Base-by-base conservation (phyloP, 2,113 vertebrate species). In the Micromys minutus region DNA sequence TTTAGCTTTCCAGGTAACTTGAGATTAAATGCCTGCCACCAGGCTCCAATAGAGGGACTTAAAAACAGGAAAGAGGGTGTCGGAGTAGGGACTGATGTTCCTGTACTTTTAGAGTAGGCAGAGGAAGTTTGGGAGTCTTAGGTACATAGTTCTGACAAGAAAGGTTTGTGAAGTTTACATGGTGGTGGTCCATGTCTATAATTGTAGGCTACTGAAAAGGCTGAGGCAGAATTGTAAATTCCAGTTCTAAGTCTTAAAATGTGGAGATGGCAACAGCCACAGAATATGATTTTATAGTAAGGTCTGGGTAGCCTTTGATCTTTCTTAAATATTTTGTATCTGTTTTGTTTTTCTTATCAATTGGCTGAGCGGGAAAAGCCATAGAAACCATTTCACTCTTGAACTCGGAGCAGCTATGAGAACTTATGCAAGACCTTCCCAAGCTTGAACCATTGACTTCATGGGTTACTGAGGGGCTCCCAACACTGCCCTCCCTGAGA, bases 291-390 rank as follows among this genome's bases (percentile, higher is more conserved):
- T 34, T 29, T 84, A 31, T 83, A 61, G 57, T 63, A 45, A 42
- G 3, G 42, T 57, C 36, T 88, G 17, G 6, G n/a, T 74, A 24
- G 61, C 59, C 29, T 91, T 94, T 95, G 50, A 75, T 39, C 26
- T 63, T 26, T 36, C 83, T 93, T 34, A 93, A 7, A 22, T 87
- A 47, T 74, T 83, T 9, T 75, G 47, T 72, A 69, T 86, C 34
- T 29, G 42, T 94, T 67, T 45, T 94, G 42, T 63, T 91, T 94
- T 95, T 50, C 31, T 69, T 96, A 61, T 74, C 47, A 91, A 0
- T 96, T 81, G 75, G 86, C 55, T 90, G 3, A 93, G 77, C 94
- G 34, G 81, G 91, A 89, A 93, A 95, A 94, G 39, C 75, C 74
- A 42, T 36, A 57, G 42, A 94, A 92, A 52, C 81, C 9, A 5